Evolutionary conservation across 1,140 invertebrate genomes (phyloP).

Genomic region (Psix sp.): DNA sequence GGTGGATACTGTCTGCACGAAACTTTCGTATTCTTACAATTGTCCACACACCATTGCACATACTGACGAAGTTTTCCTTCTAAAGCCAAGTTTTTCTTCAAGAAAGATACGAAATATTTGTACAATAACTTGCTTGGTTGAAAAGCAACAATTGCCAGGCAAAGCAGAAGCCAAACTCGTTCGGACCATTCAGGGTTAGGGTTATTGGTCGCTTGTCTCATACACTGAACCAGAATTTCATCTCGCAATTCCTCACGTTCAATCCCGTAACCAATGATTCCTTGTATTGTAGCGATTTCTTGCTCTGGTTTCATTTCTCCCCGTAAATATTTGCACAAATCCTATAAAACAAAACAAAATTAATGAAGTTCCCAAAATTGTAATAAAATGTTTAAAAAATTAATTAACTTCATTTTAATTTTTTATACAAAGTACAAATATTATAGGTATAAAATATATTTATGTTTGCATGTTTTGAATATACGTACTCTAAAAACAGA

Average conservation of each 20-base stretch:
- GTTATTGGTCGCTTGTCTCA: conserved; percentile 89
- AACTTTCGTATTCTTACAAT: conserved; percentile 91
- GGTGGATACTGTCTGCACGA: conserved; percentile 89
- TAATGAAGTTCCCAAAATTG: too few relatives aligned
- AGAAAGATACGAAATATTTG: conserved; percentile 85
- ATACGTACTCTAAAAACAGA: conserved; percentile 90
- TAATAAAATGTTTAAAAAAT: too few relatives aligned
- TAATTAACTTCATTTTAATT: too few relatives aligned
- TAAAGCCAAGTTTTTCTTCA: conserved; percentile 84
- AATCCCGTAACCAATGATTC: conserved; percentile 89
- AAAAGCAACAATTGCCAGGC: conserved; percentile 92
- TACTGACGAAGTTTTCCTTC: conserved; percentile 88
- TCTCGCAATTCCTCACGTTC: conserved; percentile 92
- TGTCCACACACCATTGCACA: conserved; percentile 95
- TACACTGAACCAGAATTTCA: conserved; percentile 93
- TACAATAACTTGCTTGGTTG: conserved; percentile 92
- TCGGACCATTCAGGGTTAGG: conserved; percentile 88
- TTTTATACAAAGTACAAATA: too few relatives aligned
- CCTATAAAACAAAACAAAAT: conserved; percentile 75
- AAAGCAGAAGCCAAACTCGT: conserved; percentile 92
- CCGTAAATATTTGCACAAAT: conserved; percentile 90
- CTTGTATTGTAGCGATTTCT: conserved; percentile 89
- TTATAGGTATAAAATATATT: too few relatives aligned
- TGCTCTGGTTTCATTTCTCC: conserved; percentile 90
- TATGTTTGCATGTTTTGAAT: neutral